Evolutionary conservation across 2,113 vertebrate species (phyloP), one percentile per base, ranked within the genome.

Genomic region (Poecile atricapillus): DNA sequence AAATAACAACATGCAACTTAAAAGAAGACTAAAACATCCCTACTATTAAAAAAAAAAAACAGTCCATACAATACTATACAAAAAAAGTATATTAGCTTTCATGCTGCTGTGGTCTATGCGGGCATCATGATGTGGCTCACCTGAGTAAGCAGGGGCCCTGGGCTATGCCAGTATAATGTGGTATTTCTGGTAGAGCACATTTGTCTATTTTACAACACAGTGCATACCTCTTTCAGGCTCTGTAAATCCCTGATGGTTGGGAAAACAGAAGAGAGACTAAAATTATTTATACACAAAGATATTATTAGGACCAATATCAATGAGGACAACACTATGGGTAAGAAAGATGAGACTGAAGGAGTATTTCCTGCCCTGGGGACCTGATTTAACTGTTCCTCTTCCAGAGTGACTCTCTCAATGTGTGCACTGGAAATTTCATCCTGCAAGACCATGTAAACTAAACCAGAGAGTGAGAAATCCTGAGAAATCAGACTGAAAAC

Each of bases 201-300:
- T 78, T 59, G 52, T 78, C 27, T 52, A 15, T 64, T 91, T 85
- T 83, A 55, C 52, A 80, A 24, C 47, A 53, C 43, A 76, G 49
- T 52, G 21, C 62, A 46, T 28, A 15, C 22, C 60, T 77, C 35
- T 90, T 82, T 65, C 62, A 60, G 70, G 31, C 49, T 76, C 43
- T 69, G 47, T 53, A 93, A 94, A 85, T 71, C 81, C 55, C 55
- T 41, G 24, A 52, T 62, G 59, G 28, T 10, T 76, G 49, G 69
- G 50, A 87, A 94, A 93, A 83, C 27, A 73, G 75, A 89, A 44
- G 37, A 78, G 30, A 46, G 14, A 35, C 49, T 49, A 56, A 77
- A 92, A 86, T 80, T 91, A 88, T 93, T 77, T 85, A 79, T 65
- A 82, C 43, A 77, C 13, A 67, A 46, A 73, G 41, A 65, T 76